These are phyloP conservation scores for Pseudomugil gertrudae DNA, from an alignment of 2,797 vertebrate genomes.

Conservation along the genomic window DNA sequence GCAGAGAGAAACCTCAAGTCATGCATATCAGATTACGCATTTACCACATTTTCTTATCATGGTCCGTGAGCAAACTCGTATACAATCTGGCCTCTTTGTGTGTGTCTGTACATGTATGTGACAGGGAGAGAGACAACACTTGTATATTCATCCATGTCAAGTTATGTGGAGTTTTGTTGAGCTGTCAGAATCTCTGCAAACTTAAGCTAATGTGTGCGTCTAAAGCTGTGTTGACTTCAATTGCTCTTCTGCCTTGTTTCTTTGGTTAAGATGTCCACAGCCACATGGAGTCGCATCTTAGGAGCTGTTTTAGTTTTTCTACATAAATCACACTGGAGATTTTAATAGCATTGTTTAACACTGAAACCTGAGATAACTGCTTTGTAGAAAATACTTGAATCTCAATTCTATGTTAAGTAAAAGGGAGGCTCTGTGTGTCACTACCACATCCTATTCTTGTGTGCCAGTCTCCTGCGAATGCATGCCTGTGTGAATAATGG, in stretches of 20 bases:
- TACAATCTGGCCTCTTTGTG: slow-evolving; percentile 78
- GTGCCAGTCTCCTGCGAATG: slow-evolving; percentile 52
- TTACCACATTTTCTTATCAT: slow-evolving; percentile 83
- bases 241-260: slow-evolving; percentile 23
- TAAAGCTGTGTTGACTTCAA: slow-evolving; percentile 46
- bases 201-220: slow-evolving; percentile 45
- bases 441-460: slow-evolving; percentile 48
- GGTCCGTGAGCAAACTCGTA: slow-evolving; percentile 77
- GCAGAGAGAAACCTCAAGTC: slow-evolving; percentile 82
- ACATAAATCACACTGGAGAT: slow-evolving; percentile 9
- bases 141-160: slow-evolving; percentile 63
- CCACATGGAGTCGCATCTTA: slow-evolving; percentile 13
- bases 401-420: slow-evolving; percentile 48
- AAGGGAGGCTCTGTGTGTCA: slow-evolving; percentile 49
- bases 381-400: slow-evolving; percentile 31
- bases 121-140: slow-evolving; percentile 42
- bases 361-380: slow-evolving; percentile 28
- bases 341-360: slow-evolving; percentile 16
- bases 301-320: slow-evolving; percentile 4
- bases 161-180: slow-evolving; percentile 61
- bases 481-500: slow-evolving; percentile 77
- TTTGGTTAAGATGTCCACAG: slow-evolving; percentile 21
- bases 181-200: slow-evolving; percentile 58
- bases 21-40: slow-evolving; percentile 85
- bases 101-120: slow-evolving; percentile 35